Conservation (phyloP, 2,888 invertebrate species). For the Linnaemya vulpina region DNA sequence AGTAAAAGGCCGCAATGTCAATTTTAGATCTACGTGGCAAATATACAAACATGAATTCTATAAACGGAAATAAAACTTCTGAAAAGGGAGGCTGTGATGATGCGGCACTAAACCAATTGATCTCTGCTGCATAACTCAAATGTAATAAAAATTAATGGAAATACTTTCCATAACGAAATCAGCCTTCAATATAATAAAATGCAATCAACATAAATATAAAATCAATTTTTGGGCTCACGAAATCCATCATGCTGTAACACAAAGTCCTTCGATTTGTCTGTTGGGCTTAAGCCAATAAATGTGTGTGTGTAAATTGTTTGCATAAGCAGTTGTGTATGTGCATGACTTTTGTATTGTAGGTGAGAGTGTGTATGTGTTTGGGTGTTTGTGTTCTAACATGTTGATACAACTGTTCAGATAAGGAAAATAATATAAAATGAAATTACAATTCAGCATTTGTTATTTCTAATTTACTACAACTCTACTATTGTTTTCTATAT, state of each 20-base stretch:
- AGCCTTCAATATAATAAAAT: not conserved
- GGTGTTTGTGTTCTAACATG: slow-evolving; percentile 1
- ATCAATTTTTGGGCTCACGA: not conserved
- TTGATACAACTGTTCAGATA: slow-evolving; percentile 48
- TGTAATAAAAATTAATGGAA: not conserved
- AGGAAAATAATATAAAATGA: slow-evolving; percentile 47
- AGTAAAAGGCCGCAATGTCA: no score
- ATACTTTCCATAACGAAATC: not conserved
- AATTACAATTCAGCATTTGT: slow-evolving; percentile 37
- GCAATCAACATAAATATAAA: slow-evolving; percentile 1
- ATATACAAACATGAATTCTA: no score
- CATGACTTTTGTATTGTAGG: no score
- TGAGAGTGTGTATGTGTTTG: not conserved
- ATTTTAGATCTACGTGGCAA: no score
- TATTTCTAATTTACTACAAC: slow-evolving; percentile 38
- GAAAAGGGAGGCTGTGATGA: not conserved
- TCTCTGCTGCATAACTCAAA: not conserved
- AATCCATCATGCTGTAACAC: not conserved
- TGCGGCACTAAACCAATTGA: not conserved
- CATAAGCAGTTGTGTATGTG: not conserved
- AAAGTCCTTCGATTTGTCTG: slow-evolving; percentile 20
- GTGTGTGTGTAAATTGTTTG: not conserved
- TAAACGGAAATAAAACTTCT: no score
- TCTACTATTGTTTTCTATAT: slow-evolving; percentile 25
- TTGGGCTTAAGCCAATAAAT: slow-evolving; percentile 3